phyloP scores from a whole-genome alignment of 2,888 invertebrate species.

The Mallateleia sp. region DNA sequence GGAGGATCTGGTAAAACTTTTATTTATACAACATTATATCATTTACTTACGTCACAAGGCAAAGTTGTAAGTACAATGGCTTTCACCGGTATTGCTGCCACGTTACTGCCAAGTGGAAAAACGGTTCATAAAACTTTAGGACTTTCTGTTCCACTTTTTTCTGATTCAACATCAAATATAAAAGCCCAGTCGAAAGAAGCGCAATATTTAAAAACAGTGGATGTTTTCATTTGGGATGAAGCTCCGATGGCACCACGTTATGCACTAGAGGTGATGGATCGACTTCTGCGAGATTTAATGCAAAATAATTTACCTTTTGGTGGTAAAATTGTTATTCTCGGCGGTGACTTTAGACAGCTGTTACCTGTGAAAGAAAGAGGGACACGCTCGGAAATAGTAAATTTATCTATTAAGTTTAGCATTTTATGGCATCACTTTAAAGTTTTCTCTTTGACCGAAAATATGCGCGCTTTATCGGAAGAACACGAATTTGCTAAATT shows the following conservation, averaged over 20 bases:
- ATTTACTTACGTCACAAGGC: background rate
- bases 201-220: background rate
- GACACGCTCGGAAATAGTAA: background rate
- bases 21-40: background rate
- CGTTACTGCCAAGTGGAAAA: background rate
- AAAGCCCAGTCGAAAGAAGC: slow-evolving; percentile 1
- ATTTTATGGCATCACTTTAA: slow-evolving; percentile 22
- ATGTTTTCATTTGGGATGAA: background rate
- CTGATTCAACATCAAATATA: background rate
- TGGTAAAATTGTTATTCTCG: background rate
- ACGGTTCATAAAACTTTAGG: background rate
- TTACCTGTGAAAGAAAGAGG: background rate
- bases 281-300: background rate
- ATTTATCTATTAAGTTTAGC: background rate
- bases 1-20: slow-evolving; percentile 7
- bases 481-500: slow-evolving; percentile 31
- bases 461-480: slow-evolving; percentile 43
- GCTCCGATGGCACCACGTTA: background rate
- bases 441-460: slow-evolving; percentile 46
- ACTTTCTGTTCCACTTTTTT: background rate
- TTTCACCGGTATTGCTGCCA: background rate
- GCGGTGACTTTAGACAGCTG: background rate
- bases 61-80: background rate
- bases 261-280: background rate
- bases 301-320: background rate